These are phyloP conservation scores for Trichomalopsis sarcophagae DNA, from an alignment of 1,140 invertebrate species.

Conservation along the genomic window DNA sequence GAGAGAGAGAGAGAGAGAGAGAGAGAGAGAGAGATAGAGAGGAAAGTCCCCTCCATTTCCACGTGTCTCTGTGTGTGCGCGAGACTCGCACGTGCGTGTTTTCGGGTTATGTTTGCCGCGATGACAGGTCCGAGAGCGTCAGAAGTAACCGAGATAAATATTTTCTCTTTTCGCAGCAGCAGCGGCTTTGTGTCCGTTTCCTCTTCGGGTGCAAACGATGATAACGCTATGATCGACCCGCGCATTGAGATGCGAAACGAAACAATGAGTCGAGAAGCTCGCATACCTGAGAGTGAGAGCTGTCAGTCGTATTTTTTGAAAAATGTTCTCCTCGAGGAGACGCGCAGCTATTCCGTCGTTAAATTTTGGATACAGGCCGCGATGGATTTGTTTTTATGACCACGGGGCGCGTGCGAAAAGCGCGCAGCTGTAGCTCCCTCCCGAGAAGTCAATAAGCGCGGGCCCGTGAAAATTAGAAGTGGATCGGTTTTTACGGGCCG, in stretches of 20 bases:
- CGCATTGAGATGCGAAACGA: background rate
- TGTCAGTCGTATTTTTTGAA: background rate
- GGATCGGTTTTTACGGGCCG: slow-evolving; percentile 56
- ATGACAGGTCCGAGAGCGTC: too few species aligned
- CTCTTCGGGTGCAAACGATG: too few species aligned
- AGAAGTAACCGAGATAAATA: too few species aligned
- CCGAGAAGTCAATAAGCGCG: slow-evolving; percentile 49
- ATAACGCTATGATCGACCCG: background rate
- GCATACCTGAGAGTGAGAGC: background rate
- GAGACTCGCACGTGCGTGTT: too few species aligned
- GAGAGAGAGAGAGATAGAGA: too few species aligned
- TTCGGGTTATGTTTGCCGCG: too few species aligned
- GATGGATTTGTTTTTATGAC: background rate
- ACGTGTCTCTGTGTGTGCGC: too few species aligned
- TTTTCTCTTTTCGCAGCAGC: too few species aligned
- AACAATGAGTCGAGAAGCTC: background rate
- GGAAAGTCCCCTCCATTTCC: background rate
- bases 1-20: too few species aligned
- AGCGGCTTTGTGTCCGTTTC: too few species aligned
- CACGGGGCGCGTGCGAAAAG: background rate
- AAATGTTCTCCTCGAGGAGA: background rate
- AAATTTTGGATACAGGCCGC: background rate
- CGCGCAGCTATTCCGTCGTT: background rate
- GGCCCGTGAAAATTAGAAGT: slow-evolving; percentile 55
- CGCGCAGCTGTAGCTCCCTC: too few species aligned